Evolutionary conservation across 2,888 invertebrate genomes (phyloP).

Genomic region (Andrena bucephala): DNA sequence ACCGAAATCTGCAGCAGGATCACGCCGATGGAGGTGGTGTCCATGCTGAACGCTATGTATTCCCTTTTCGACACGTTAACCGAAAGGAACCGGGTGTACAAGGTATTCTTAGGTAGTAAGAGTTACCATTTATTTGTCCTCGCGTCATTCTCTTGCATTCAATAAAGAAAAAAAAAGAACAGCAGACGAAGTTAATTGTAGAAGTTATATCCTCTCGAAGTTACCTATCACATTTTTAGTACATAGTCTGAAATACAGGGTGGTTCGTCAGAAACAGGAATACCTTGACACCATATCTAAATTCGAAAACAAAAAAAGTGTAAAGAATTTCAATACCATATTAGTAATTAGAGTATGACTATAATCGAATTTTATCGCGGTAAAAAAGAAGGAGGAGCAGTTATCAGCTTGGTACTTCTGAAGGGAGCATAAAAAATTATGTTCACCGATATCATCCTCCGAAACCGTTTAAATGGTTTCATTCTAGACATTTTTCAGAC

Average conservation of each 20-base stretch:
- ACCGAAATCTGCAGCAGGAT: conserved; percentile 98
- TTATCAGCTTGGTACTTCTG: no score
- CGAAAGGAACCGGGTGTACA: conserved; percentile 96
- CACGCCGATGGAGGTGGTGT: conserved; percentile 98
- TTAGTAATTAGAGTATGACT: no score
- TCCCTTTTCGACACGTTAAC: conserved; percentile 98
- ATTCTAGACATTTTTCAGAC: no score
- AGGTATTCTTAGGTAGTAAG: conserved; percentile 87
- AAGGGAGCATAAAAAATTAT: no score
- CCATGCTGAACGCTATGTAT: conserved; percentile 98
- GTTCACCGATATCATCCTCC: no score
- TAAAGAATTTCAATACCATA: no score
- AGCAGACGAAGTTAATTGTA: not conserved
- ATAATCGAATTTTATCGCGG: no score
- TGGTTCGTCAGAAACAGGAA: no score
- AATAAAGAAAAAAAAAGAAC: not conserved
- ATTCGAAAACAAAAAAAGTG: no score
- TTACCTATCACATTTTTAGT: not conserved
- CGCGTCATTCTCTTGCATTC: conserved; percentile 15
- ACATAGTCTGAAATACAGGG: not conserved
- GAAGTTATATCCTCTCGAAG: not conserved
- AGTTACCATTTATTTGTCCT: conserved; percentile 56
- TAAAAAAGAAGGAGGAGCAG: no score
- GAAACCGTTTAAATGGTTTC: no score
- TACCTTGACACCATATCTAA: no score